Percentiles rank a stretch among this genome's conserved stretches.
Conservation (phyloP, 1,140 invertebrate species). For the Oreohelix idahoensis region DNA sequence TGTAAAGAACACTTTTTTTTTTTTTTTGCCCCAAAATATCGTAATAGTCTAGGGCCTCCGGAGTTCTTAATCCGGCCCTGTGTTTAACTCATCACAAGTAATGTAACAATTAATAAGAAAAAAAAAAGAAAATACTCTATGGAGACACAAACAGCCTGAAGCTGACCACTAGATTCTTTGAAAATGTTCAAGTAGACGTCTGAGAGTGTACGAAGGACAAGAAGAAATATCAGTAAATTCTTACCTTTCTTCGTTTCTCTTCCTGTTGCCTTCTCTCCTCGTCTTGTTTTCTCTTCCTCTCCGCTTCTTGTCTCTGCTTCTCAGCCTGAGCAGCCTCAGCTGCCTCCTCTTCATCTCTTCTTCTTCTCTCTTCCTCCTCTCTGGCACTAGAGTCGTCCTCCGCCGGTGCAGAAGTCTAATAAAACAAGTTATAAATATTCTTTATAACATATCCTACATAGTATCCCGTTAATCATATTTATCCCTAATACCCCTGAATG, state of each 20-base stretch:
- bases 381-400: conserved; percentile 23
- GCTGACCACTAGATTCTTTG: no score
- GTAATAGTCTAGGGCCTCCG: no score
- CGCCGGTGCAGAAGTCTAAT: background rate
- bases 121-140: background rate
- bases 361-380: conserved; percentile 14
- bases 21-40: no score
- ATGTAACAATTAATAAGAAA: background rate
- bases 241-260: conserved; percentile 14
- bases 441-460: no score
- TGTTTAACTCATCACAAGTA: no score
- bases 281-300: conserved; percentile 12
- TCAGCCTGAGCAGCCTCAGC: background rate
- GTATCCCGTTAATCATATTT: no score
- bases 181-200: no score
- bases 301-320: background rate
- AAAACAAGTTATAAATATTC: background rate
- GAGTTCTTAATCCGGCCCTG: no score
- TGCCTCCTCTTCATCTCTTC: conserved; percentile 22
- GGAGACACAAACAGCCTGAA: no score
- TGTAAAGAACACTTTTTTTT: no score
- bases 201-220: no score
- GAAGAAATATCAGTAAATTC: background rate
- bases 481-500: no score
- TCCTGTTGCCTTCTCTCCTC: conserved; percentile 21